Evolutionary conservation across 2,113 vertebrate genomes (phyloP).

Genomic region (Rhagologus leucostigma): DNA sequence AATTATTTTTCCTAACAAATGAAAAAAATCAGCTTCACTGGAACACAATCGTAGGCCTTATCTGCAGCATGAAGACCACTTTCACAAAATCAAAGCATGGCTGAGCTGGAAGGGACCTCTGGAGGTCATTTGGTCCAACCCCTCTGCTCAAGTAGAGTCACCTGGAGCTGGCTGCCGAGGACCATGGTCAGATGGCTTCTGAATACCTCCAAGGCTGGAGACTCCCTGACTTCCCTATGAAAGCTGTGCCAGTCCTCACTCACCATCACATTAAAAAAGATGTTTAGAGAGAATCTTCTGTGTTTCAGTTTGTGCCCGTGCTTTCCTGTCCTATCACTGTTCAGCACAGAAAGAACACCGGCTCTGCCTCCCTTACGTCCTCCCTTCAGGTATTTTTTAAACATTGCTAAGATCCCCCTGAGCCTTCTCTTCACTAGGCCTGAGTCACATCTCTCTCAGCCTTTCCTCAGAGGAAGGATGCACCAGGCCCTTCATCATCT

Average conservation of each 20-base stretch:
- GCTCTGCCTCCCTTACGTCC: accelerated
- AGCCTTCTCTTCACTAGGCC: neutral
- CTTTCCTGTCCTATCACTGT: neutral
- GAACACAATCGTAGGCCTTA: neutral
- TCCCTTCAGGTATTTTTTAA: neutral
- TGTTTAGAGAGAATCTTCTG: neutral
- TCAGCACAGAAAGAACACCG: neutral
- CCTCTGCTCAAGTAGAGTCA: neutral
- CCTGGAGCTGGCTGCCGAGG: neutral
- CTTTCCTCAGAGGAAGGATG: neutral
- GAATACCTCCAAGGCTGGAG: neutral
- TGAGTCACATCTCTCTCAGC: neutral
- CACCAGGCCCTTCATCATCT: neutral
- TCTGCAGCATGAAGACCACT: neutral
- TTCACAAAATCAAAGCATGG: neutral
- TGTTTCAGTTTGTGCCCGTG: neutral
- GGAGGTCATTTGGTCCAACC: neutral
- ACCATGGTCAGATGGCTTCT: accelerated
- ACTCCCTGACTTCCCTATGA: accelerated
- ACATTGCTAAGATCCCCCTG: neutral
- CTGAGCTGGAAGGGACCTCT: neutral
- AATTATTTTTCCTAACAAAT: neutral
- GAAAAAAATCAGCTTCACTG: neutral
- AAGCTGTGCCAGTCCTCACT: neutral
- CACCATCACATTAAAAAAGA: neutral